Base-by-base conservation (phyloP, 2,888 invertebrate genomes). In the Sepioteuthis lessoniana region DNA sequence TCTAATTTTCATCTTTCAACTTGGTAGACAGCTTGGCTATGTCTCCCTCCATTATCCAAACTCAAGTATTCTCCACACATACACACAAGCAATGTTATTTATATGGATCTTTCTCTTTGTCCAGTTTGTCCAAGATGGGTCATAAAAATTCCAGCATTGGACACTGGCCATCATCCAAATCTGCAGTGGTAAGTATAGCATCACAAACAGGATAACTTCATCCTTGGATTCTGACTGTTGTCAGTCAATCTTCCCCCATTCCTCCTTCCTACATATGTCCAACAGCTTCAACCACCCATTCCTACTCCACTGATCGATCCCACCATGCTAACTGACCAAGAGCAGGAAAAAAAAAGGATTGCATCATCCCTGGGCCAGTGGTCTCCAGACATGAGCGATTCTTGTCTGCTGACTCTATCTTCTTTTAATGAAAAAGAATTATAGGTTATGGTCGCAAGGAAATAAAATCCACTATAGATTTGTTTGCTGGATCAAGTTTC, bases 161-260 rank as follows among this genome's bases (percentile, higher is more conserved):
- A 76, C 76, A 76, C 76, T 76, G 76, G 76, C 76, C 76, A 76
- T n/a, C 76, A 76, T 76, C 76, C 76, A 76, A 76, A 76, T 76
- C n/a, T n/a, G 76, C n/a, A 76, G n/a, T 76, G 76, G 76, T 76
- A 76, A 76, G 76, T 76, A 76, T 76, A 76, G 76, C 76, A 76
- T 76, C 76, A 35, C n/a, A 35, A 76, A n/a, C n/a, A 76, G 76
- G n/a, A 35, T 76, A 76, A 76, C 76, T 76, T 76, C 76, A 76
- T 76, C n/a, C 76, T 16, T n/a, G 76, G 76, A 76, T 76, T 76
- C 76, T 76, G 76, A 76, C 76, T 76, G n/a, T 76, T 76, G 76
- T 76, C 76, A 13, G 16, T 76, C 76, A 10, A 42, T 42, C 76
- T n/a, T 76, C 25, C 76, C 2, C 16, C 76, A 35, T 76, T 76